Base-by-base conservation (phyloP, 2,797 vertebrate genomes). In the Ispidina picta region DNA sequence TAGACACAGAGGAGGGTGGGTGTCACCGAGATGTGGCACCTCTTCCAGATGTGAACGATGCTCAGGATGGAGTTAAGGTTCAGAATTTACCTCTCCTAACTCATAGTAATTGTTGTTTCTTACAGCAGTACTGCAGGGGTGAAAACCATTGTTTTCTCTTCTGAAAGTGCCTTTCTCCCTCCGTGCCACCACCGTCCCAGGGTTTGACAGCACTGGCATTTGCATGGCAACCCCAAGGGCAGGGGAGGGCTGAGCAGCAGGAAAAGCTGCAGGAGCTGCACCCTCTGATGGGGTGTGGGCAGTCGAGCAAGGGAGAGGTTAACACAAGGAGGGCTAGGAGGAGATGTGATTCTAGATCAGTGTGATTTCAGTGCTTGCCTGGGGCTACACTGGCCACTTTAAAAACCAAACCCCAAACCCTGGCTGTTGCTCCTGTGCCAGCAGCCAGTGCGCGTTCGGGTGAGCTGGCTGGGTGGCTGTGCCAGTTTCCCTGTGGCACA, bases 201-300 rank as follows among this genome's bases (percentile, higher is more conserved):
- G 1, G 8, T 28, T 2, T 48, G 51, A 37, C 28, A 8, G 23
- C 3, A 2, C 3, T 8, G 25, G 20, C 6, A 0, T 54, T 31
- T 21, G 33, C 49, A 5, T 16, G 48, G 52, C 64, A 66, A 55
- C n/a, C 23, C 18, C 37, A 12, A 19, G 8, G 64, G 70, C 59
- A 20, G 54, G 28, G 58, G 15, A 70, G 35, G n/a, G 39, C 35
- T 31, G 49, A 52, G 68, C 21, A 6, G 22, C 55, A 29, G 79
- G 52, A 54, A 31, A 28, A 60, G 14, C 23, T 48, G 15, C 22
- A 54, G 71, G 71, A 81, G 37, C 70, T 29, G 75, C 15, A 33
- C 26, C 21, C 49, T 59, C 41, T 25, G 29, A 10, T 12, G n/a
- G 44, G 12, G 23, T 23, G 10, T 6, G 4, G 1, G 3, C 22